phyloP scores from a whole-genome alignment of 2,888 invertebrate species.

The Ischnus inquisitorius region DNA sequence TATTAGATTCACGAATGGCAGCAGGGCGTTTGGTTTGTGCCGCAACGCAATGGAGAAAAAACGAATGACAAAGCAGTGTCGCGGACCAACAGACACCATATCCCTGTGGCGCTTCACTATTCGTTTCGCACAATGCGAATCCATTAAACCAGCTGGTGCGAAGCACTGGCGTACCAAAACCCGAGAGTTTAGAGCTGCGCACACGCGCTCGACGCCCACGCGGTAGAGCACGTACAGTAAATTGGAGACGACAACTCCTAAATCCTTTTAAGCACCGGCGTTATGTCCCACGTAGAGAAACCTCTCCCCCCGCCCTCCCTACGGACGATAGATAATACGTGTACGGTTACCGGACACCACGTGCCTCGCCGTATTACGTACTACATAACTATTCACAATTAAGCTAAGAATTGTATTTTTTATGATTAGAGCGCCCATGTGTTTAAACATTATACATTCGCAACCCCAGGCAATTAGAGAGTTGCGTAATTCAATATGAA shows the following conservation, averaged over 20 bases:
- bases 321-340: constrained; percentile 8
- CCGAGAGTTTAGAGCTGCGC: constrained; percentile 4
- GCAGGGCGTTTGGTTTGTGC: constrained; percentile 18
- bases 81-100: neutral
- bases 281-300: constrained; percentile 29
- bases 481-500: neutral
- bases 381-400: neutral
- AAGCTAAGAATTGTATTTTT: neutral
- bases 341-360: constrained; percentile 1
- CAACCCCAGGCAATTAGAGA: neutral
- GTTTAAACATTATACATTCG: neutral
- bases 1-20: constrained; percentile 53
- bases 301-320: neutral
- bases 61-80: constrained; percentile 36
- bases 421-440: neutral
- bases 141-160: constrained; percentile 56
- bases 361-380: neutral
- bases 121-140: constrained; percentile 50
- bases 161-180: constrained; percentile 8
- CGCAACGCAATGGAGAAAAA: constrained; percentile 13
- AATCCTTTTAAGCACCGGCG: constrained; percentile 52
- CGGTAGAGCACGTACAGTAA: constrained; percentile 30
- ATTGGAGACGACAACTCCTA: constrained; percentile 53
- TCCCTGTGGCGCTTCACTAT: constrained; percentile 8
- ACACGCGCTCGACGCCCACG: neutral